These are phyloP conservation scores for Nemotelus pantherinus DNA, from an alignment of 2,888 invertebrate genomes.

Conservation along the genomic window DNA sequence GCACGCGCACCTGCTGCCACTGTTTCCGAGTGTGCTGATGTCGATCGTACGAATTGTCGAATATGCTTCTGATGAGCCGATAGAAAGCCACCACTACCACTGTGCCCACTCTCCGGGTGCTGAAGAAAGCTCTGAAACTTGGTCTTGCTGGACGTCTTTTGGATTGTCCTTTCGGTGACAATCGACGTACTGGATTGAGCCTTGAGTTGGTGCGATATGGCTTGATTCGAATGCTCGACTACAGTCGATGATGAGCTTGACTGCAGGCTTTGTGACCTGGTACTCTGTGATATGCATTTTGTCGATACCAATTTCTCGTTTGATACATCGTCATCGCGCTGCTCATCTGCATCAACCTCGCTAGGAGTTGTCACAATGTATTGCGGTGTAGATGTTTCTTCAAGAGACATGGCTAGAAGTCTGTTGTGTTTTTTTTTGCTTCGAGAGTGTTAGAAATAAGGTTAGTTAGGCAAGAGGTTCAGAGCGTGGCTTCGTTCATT, in stretches of 20 bases:
- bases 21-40: slow-evolving; percentile 64
- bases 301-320: slow-evolving; percentile 36
- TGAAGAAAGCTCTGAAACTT: slow-evolving; percentile 64
- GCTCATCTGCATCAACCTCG: slow-evolving; percentile 60
- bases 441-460: no score
- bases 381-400: slow-evolving; percentile 59
- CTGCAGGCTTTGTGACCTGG: slow-evolving; percentile 62
- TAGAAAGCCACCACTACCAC: slow-evolving; percentile 57
- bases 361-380: slow-evolving; percentile 64
- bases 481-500: no score
- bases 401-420: slow-evolving; percentile 52
- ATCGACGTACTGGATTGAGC: slow-evolving; percentile 64
- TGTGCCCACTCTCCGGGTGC: slow-evolving; percentile 60
- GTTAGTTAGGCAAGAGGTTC: no score
- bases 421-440: no score
- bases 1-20: slow-evolving; percentile 55
- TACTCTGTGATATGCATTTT: slow-evolving; percentile 58
- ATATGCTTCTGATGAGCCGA: slow-evolving; percentile 65
- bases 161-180: slow-evolving; percentile 59
- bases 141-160: slow-evolving; percentile 57
- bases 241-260: slow-evolving; percentile 55
- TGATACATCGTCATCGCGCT: slow-evolving; percentile 54
- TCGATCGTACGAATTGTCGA: slow-evolving; percentile 64
- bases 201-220: slow-evolving; percentile 66
- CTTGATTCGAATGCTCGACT: slow-evolving; percentile 55